Evolutionary conservation across 2,797 vertebrate genomes (phyloP).

Genomic region (Sphenopsis melanotis): DNA sequence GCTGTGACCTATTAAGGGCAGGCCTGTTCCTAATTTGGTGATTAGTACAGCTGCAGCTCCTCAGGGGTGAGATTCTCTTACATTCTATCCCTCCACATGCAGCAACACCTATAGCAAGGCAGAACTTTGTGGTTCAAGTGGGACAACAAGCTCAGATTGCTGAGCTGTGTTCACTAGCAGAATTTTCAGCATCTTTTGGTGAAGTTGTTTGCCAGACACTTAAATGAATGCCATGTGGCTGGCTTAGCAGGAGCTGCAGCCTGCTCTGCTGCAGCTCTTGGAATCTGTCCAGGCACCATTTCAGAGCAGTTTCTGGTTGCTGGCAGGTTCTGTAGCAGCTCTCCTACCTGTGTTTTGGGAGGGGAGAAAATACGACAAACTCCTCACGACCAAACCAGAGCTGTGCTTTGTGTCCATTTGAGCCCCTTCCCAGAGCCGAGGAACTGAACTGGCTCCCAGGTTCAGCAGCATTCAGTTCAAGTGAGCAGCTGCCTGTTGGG

Average conservation of each 20-base stretch:
- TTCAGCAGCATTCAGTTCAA: not conserved
- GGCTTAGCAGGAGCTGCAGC: not conserved
- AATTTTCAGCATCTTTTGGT: not conserved
- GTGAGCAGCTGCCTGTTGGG: not conserved
- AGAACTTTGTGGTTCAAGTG: not conserved
- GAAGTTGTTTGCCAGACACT: not conserved
- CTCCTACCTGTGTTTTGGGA: not conserved
- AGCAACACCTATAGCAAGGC: not conserved
- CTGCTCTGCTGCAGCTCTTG: not conserved
- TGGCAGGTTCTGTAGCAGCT: not conserved
- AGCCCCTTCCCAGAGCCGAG: not conserved
- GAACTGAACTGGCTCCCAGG: not conserved
- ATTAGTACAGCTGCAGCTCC: too few species aligned
- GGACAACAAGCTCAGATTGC: not conserved
- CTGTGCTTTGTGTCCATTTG: not conserved
- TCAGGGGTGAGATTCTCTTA: too few species aligned
- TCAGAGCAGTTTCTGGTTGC: not conserved
- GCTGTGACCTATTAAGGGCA: too few species aligned
- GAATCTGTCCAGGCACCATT: not conserved
- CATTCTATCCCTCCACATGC: too few species aligned
- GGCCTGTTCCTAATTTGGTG: too few species aligned
- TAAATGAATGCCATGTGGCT: not conserved
- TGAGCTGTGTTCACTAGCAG: not conserved
- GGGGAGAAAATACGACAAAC: not conserved
- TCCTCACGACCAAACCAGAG: not conserved